Conservation (phyloP, 2,888 invertebrate genomes). For the Microctonus brassicae region DNA sequence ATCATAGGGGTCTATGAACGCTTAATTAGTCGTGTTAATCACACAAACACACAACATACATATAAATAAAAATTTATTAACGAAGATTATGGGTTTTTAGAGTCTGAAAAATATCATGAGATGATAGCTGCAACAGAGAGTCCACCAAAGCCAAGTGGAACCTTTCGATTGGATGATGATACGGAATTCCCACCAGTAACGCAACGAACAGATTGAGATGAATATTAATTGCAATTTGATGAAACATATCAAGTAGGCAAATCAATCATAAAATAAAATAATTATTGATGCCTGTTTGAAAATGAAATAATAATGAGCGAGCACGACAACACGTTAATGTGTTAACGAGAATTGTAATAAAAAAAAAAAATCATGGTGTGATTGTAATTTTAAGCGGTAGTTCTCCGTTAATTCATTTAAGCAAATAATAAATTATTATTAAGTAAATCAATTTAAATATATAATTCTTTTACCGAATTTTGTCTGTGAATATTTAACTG, state of each 20-base stretch:
- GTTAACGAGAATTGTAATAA: neutral
- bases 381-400: constrained; percentile 9
- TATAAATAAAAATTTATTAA: constrained; percentile 14
- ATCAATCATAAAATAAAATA: constrained; percentile 36
- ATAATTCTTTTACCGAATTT: neutral
- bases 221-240: constrained; percentile 12
- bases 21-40: constrained; percentile 1
- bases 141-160: constrained; percentile 75
- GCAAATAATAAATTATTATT: constrained; percentile 7
- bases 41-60: neutral
- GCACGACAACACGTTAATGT: neutral
- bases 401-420: neutral
- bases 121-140: constrained; percentile 81
- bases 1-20: neutral
- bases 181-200: constrained; percentile 87
- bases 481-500: neutral
- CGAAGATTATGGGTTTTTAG: constrained; percentile 66
- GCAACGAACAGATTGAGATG: constrained; percentile 72
- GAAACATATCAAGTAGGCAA: constrained; percentile 48
- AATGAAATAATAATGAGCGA: neutral
- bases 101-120: constrained; percentile 81
- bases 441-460: constrained; percentile 23
- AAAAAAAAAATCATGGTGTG: constrained; percentile 17
- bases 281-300: constrained; percentile 2
- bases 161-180: constrained; percentile 84